A percentile compares a stretch with the other conserved stretches of the same genome.
These are phyloP conservation scores for Lytechinus pictus DNA, from an alignment of 35 echinoderm and acorn worm species.

Conservation along the genomic window DNA sequence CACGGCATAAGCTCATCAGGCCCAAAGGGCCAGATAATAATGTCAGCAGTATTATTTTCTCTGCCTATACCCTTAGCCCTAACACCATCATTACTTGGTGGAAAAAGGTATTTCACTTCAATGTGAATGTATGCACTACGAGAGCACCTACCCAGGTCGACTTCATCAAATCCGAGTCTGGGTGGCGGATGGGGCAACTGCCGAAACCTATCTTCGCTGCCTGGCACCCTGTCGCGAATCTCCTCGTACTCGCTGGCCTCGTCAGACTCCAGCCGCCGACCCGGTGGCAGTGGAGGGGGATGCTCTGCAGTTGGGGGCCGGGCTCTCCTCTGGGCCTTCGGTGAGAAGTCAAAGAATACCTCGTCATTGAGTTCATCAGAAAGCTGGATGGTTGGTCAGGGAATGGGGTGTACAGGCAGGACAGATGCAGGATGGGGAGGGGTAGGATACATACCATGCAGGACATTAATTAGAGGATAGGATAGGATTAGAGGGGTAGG, in stretches of 20 bases:
- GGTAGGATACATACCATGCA: background rate
- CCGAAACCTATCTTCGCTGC: background rate
- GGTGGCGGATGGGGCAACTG: background rate
- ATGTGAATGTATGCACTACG: background rate
- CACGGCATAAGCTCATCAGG: too few relatives aligned
- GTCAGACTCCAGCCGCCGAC: conserved; percentile 45
- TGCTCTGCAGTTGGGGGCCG: conserved; percentile 47
- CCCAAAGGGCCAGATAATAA: too few relatives aligned
- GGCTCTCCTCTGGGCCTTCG: conserved; percentile 72
- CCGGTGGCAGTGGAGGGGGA: conserved; percentile 37
- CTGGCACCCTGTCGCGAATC: background rate
- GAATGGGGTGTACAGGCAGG: background rate
- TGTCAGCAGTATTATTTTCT: too few relatives aligned
- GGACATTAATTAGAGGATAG: too few relatives aligned
- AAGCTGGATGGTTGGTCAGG: conserved; percentile 46
- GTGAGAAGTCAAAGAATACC: conserved; percentile 98
- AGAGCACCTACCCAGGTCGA: background rate
- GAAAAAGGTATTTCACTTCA: background rate
- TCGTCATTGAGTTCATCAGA: conserved; percentile 94
- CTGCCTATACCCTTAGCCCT: too few relatives aligned
- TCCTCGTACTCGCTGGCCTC: conserved; percentile 60
- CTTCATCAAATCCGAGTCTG: background rate
- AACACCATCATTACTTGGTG: too few relatives aligned
- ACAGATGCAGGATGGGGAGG: background rate
- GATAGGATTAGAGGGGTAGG: too few relatives aligned